Percentiles rank a stretch among this genome's conserved stretches.
Evolutionary conservation across 64 coral and sea anemone genomes (phyloP).

Genomic region (Montipora cactus): DNA sequence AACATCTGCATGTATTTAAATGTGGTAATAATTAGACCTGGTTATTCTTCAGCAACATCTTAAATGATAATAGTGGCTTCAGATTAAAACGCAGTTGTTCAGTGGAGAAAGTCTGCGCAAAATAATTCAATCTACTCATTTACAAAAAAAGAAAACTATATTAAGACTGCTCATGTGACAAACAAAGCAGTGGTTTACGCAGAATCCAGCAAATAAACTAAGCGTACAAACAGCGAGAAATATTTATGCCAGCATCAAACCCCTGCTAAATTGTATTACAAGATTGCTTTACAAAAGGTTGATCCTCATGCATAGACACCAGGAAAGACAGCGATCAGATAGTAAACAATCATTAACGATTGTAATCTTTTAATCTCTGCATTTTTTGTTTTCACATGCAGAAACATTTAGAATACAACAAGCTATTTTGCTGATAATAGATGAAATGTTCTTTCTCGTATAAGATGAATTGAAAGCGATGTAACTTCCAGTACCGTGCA

Average conservation of each 20-base stretch:
- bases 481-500: too few relatives aligned
- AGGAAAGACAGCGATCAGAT: not conserved
- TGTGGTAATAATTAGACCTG: not conserved
- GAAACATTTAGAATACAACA: too few relatives aligned
- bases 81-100: not conserved
- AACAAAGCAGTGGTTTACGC: not conserved
- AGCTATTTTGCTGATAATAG: too few relatives aligned
- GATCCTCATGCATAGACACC: not conserved
- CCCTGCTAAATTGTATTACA: not conserved
- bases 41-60: not conserved
- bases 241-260: not conserved
- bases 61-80: not conserved
- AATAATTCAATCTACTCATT: conserved; percentile 7
- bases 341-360: too few relatives aligned
- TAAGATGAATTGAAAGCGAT: too few relatives aligned
- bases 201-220: conserved; percentile 7
- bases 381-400: too few relatives aligned
- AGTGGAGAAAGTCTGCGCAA: not conserved
- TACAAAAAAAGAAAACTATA: not conserved
- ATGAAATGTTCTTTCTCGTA: too few relatives aligned
- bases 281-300: not conserved
- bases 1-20: conserved; percentile 10
- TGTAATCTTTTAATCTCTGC: too few relatives aligned
- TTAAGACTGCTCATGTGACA: not conserved
- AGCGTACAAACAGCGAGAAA: not conserved